These are phyloP conservation scores for Phocides pigmalion DNA, from an alignment of 1,140 invertebrate genomes.

Conservation along the genomic window DNA sequence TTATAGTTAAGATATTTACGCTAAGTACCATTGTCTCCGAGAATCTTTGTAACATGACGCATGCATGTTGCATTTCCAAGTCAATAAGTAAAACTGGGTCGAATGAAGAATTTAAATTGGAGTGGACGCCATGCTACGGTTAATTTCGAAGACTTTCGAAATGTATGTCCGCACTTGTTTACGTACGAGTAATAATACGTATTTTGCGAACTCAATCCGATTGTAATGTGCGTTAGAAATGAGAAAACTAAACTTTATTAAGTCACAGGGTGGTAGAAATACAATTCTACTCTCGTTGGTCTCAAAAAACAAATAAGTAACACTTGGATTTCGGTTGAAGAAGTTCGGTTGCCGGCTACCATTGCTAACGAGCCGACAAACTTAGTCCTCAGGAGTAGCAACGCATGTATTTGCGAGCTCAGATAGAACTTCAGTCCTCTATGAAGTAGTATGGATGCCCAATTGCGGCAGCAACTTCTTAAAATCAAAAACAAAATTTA, in stretches of 20 bases:
- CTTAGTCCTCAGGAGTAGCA: no score
- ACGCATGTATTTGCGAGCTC: no score
- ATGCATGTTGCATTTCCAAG: conserved; percentile 19
- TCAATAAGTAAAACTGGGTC: conserved; percentile 29
- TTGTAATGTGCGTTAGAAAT: conserved; percentile 17
- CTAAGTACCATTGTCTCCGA: conserved; percentile 7
- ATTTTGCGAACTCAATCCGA: conserved; percentile 17
- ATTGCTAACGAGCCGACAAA: no score
- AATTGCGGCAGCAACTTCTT: no score
- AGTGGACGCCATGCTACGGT: conserved; percentile 21
- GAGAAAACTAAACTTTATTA: not conserved
- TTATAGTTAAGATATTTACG: not conserved
- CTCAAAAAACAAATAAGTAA: no score
- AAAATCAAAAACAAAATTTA: no score
- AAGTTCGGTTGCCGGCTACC: no score
- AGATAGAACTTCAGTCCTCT: no score
- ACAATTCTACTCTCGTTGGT: no score
- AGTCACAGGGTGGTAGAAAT: no score
- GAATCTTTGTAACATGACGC: conserved; percentile 17
- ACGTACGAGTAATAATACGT: conserved; percentile 10
- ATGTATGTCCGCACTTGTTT: conserved; percentile 10
- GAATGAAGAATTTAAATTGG: conserved; percentile 29
- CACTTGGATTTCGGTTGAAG: no score
- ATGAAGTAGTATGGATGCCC: no score
- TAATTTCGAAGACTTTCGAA: conserved; percentile 22